A percentile compares a stretch with the other conserved stretches of the same genome.
These are phyloP conservation scores for Potamilus streckersoni DNA, from an alignment of 1,140 invertebrate species.

Conservation along the genomic window DNA sequence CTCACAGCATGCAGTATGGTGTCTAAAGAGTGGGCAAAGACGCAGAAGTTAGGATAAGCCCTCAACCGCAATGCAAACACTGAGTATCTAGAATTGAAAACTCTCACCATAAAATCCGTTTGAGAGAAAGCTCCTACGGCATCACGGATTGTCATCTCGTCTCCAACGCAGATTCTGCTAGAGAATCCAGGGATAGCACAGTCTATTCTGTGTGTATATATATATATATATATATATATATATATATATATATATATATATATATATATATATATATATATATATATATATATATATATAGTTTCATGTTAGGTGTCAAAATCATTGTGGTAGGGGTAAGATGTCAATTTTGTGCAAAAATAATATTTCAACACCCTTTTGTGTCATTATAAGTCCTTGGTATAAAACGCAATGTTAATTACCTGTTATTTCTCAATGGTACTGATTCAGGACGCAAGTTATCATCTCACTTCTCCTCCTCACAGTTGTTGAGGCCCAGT, in stretches of 20 bases:
- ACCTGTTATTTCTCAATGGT: slow-evolving; percentile 56
- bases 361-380: background rate
- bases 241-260: too few relatives aligned
- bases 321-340: background rate
- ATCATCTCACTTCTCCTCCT: slow-evolving; percentile 3
- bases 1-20: slow-evolving; percentile 90
- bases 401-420: background rate
- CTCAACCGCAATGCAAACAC: slow-evolving; percentile 95
- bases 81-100: slow-evolving; percentile 79
- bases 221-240: too few relatives aligned
- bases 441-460: slow-evolving; percentile 49
- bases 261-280: too few relatives aligned
- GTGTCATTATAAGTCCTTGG: background rate
- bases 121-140: too few relatives aligned
- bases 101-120: background rate
- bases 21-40: slow-evolving; percentile 94
- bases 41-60: slow-evolving; percentile 97
- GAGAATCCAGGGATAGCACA: too few relatives aligned
- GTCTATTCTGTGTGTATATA: too few relatives aligned
- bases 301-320: background rate
- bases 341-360: too few relatives aligned
- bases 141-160: too few relatives aligned
- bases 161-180: too few relatives aligned
- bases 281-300: too few relatives aligned
- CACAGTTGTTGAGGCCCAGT: background rate